Conservation (phyloP, 2,113 vertebrate genomes). For the Sylvia atricapilla region DNA sequence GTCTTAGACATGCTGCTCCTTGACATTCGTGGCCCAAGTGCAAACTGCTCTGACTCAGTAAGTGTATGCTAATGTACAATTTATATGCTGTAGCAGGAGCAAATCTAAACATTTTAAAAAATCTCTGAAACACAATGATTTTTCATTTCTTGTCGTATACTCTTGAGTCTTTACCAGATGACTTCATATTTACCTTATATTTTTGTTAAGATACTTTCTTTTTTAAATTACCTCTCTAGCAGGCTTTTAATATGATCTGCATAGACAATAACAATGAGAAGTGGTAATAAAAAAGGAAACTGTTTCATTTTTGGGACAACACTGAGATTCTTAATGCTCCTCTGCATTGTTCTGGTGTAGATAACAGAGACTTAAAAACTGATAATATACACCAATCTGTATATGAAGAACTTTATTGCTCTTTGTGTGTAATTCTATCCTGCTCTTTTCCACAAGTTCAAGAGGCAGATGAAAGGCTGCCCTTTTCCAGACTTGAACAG, state of each 20-base stretch:
- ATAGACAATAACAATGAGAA: background rate
- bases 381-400: background rate
- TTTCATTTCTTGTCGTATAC: background rate
- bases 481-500: background rate
- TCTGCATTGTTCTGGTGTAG: background rate
- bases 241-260: background rate
- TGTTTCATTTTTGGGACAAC: background rate
- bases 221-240: background rate
- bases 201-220: background rate
- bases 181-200: background rate
- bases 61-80: background rate
- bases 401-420: background rate
- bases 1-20: background rate
- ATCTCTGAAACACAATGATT: background rate
- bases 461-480: background rate
- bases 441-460: background rate
- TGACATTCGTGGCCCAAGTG: background rate
- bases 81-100: background rate
- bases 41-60: background rate
- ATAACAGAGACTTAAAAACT: background rate
- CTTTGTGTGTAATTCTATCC: background rate
- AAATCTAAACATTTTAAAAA: background rate
- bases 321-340: background rate
- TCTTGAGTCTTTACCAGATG: background rate
- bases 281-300: background rate